Base-by-base conservation (phyloP, 1,140 invertebrate species). In the Acyrthosiphon pisum region DNA sequence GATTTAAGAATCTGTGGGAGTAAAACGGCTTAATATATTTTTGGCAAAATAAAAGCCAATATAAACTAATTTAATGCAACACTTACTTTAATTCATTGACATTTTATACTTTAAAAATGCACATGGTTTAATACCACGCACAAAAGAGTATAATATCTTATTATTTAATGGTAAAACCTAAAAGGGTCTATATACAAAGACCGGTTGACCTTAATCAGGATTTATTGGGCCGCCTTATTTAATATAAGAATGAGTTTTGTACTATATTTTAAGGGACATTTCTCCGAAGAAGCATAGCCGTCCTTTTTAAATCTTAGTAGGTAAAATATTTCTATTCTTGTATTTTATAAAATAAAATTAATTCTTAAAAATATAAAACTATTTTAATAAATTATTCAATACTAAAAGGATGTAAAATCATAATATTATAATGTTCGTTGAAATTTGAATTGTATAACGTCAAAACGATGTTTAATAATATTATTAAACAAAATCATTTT, bases 141-240 rank as follows among this genome's bases (percentile, higher is more conserved):
- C 60, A 91, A 91, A 81, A 35, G 41, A 81, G 30, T 30, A 41
- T 53, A 37, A 53, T 90, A 60, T 26, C 35, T 41, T 60, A 90
- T 60, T 60, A 90, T 90, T 90, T 35, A 48, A 91, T 48, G 30
- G n/a, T 41, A 50, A 35, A 81, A 91, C 60, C 41, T 35, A 37
- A 81, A 48, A 30, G 44, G 41, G 9, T n/a, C 90, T 30, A 9
- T 91, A 68, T 48, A 76, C 14, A 68, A 68, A 91, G 90, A 84
- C 50, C 46, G 23, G 68, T 92, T 92, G 91, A 92, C 91, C 91
- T 53, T 92, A 92, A 92, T 92, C 68, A 50, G 76, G 44, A 92
- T 92, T 92, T 92, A 92, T 81, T 84, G 76, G 9, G 53, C 76
- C 46, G n/a, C 56, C 91, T 92, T 92, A 92, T 84, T 92, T 35